These are phyloP conservation scores for Neodiprion fabricii DNA, from an alignment of 1,140 invertebrate genomes.

Conservation along the genomic window DNA sequence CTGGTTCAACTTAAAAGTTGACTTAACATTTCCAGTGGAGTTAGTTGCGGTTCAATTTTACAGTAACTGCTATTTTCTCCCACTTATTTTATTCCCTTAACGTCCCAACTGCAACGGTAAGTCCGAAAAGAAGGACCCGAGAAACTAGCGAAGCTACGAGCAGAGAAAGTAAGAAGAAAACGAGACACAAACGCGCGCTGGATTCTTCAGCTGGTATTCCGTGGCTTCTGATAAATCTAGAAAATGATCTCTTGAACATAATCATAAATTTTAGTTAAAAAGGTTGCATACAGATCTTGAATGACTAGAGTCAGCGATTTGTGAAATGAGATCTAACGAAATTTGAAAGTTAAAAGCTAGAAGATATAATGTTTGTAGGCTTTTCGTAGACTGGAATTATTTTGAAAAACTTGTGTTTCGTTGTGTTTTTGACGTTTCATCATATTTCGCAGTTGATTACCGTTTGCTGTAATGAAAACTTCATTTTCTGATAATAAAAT, in stretches of 20 bases:
- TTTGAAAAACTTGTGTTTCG: no score
- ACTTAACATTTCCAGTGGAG: constrained; percentile 10
- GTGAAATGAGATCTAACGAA: not conserved
- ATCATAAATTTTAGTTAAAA: no score
- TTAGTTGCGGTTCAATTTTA: constrained; percentile 33
- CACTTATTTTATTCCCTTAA: constrained; percentile 8
- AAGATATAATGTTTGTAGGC: not conserved
- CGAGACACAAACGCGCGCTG: not conserved
- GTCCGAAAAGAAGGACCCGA: not conserved
- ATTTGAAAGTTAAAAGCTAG: not conserved
- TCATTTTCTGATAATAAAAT: no score
- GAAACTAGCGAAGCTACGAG: not conserved
- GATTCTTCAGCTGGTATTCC: not conserved
- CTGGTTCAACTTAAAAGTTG: not conserved
- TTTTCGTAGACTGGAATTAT: no score
- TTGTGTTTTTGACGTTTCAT: no score
- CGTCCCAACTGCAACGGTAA: not conserved
- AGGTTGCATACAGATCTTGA: no score
- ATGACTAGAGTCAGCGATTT: not conserved
- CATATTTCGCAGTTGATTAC: no score
- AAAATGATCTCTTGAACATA: no score
- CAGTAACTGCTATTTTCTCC: constrained; percentile 28
- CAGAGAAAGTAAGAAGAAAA: not conserved
- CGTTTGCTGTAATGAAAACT: no score
- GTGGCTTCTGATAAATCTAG: no score